Conservation (phyloP, 2,113 vertebrate species). For the Gobio gobio region DNA sequence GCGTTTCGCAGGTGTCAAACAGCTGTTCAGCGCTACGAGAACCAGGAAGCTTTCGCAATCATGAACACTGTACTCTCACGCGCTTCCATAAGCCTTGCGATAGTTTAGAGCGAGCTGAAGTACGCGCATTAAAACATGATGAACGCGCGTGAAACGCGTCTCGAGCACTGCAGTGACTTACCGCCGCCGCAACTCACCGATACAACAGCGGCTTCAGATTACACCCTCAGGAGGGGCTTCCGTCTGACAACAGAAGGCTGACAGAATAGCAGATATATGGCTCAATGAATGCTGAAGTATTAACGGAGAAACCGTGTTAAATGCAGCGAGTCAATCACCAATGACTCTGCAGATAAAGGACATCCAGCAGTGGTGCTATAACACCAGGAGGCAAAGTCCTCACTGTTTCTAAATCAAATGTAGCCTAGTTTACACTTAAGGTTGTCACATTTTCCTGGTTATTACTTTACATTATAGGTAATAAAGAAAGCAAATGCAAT, state of each 20-base stretch:
- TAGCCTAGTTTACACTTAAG: too few species aligned
- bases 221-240: slow-evolving; percentile 20
- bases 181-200: not conserved
- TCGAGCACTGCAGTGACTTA: not conserved
- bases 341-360: not conserved
- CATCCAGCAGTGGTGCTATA: too few species aligned
- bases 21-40: not conserved
- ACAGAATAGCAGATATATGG: not conserved
- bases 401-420: too few species aligned
- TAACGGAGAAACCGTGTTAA: not conserved
- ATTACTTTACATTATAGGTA: too few species aligned
- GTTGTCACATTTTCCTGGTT: too few species aligned
- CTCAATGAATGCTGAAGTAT: not conserved
- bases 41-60: slow-evolving; percentile 16
- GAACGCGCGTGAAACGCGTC: not conserved
- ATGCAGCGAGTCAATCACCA: not conserved
- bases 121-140: not conserved
- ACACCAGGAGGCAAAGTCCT: too few species aligned
- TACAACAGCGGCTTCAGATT: slow-evolving; percentile 22
- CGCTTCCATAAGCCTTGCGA: not conserved
- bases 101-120: not conserved
- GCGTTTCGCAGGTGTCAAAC: slow-evolving; percentile 1
- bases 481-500: too few species aligned
- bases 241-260: not conserved
- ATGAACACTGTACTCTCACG: not conserved